phyloP scores from a whole-genome alignment of 2,888 invertebrate genomes.

The Escarpia spicata region DNA sequence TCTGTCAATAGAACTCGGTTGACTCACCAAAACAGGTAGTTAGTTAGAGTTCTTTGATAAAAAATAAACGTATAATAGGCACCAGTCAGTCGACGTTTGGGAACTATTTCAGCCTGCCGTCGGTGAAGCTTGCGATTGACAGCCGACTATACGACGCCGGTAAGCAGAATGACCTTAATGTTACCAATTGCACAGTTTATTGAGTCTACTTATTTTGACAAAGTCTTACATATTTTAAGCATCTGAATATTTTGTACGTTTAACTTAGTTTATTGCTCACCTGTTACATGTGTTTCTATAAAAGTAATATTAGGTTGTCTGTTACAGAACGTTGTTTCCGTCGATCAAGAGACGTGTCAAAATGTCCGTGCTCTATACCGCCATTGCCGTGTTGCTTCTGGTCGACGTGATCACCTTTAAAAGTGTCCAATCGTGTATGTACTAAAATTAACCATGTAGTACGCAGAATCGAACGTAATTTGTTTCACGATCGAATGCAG shows the following conservation, averaged over 20 bases:
- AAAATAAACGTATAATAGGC: not conserved
- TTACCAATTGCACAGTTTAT: not conserved
- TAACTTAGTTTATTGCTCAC: not conserved
- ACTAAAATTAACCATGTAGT: not conserved
- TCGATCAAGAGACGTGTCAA: not conserved
- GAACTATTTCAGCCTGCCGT: not conserved
- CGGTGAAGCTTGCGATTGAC: not conserved
- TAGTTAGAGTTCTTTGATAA: not conserved
- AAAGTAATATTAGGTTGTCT: not conserved
- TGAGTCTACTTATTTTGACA: not conserved
- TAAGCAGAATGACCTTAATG: not conserved
- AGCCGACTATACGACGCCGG: not conserved
- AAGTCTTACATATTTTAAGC: not conserved
- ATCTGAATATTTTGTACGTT: not conserved
- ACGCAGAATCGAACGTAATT: no score
- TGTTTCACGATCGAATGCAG: not conserved
- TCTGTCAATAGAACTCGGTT: not conserved
- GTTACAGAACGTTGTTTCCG: not conserved
- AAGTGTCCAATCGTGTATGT: not conserved
- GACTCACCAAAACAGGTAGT: not conserved
- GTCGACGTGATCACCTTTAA: not conserved
- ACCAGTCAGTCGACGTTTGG: not conserved
- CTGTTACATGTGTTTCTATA: no score
- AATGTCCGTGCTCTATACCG: not conserved
- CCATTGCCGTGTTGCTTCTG: not conserved